A percentile compares a stretch with the other conserved stretches of the same genome.
phyloP scores from a whole-genome alignment of 2,797 vertebrate species.

The Neoniphon sammara region DNA sequence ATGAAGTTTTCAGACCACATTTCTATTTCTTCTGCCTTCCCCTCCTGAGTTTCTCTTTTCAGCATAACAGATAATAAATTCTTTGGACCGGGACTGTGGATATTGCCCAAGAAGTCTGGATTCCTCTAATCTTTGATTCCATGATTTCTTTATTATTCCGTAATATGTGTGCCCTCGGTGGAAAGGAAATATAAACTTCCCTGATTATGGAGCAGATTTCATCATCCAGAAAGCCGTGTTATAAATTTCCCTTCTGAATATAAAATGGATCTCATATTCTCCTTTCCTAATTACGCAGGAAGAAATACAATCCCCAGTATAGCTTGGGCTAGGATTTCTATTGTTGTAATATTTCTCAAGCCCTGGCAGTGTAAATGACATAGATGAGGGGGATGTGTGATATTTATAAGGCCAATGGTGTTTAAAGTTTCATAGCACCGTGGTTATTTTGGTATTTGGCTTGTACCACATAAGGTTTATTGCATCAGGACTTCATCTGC shows the following conservation, averaged over 20 bases:
- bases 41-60: conserved; percentile 1
- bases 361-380: conserved; percentile 43
- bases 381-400: conserved; percentile 45
- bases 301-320: conserved; percentile 59
- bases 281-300: conserved; percentile 57
- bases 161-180: conserved; percentile 29
- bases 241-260: conserved; percentile 44
- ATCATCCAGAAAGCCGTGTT: conserved; percentile 47
- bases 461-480: conserved; percentile 15
- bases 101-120: conserved; percentile 29
- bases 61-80: conserved; percentile 53
- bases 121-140: conserved; percentile 57
- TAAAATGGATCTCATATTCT: conserved; percentile 57
- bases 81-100: conserved; percentile 42
- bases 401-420: conserved; percentile 42
- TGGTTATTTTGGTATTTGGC: conserved; percentile 39
- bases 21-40: conserved; percentile 7
- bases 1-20: conserved; percentile 34
- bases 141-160: conserved; percentile 63
- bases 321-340: conserved; percentile 46
- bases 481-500: conserved; percentile 12
- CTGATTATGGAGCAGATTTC: conserved; percentile 68
- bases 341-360: conserved; percentile 47
- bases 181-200: conserved; percentile 55
- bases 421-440: conserved; percentile 49